These are phyloP conservation scores for Diarsia brunnea DNA, from an alignment of 2,888 invertebrate species.

Conservation along the genomic window DNA sequence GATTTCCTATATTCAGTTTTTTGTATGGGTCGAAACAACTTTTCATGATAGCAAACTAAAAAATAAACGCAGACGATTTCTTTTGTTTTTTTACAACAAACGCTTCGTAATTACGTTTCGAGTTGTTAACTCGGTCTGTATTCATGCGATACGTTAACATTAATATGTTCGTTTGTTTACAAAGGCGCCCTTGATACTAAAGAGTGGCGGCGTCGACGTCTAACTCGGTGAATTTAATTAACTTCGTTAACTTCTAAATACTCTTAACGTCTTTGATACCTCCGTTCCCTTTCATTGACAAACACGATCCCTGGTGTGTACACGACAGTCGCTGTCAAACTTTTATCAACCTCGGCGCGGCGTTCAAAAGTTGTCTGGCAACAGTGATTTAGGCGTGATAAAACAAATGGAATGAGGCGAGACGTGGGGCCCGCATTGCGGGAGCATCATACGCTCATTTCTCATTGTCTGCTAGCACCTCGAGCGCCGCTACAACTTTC, in stretches of 20 bases:
- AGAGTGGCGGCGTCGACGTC: constrained; percentile 85
- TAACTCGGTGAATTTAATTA: constrained; percentile 90
- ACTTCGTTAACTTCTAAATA: constrained; percentile 90
- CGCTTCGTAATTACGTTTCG: constrained; percentile 83
- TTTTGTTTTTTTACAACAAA: constrained; percentile 77
- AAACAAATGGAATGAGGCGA: constrained; percentile 86
- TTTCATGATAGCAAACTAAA: constrained; percentile 60
- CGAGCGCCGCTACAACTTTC: constrained; percentile 81
- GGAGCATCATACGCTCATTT: constrained; percentile 88
- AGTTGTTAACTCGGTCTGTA: constrained; percentile 83
- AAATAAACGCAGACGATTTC: constrained; percentile 62
- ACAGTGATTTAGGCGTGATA: constrained; percentile 89
- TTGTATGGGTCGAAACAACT: constrained; percentile 33
- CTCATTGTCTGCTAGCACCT: constrained; percentile 87
- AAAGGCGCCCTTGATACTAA: constrained; percentile 88
- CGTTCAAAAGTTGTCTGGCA: constrained; percentile 83
- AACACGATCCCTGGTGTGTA: constrained; percentile 83
- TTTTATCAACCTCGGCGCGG: constrained; percentile 83
- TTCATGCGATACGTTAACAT: constrained; percentile 86
- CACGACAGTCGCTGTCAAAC: constrained; percentile 87
- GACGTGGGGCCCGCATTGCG: constrained; percentile 86
- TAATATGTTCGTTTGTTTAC: constrained; percentile 88
- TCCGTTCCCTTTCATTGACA: constrained; percentile 86
- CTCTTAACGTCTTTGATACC: constrained; percentile 90
- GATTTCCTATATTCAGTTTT: constrained; percentile 74